Base-by-base conservation (phyloP, 1,140 invertebrate genomes). In the Drosophila ficusphila region DNA sequence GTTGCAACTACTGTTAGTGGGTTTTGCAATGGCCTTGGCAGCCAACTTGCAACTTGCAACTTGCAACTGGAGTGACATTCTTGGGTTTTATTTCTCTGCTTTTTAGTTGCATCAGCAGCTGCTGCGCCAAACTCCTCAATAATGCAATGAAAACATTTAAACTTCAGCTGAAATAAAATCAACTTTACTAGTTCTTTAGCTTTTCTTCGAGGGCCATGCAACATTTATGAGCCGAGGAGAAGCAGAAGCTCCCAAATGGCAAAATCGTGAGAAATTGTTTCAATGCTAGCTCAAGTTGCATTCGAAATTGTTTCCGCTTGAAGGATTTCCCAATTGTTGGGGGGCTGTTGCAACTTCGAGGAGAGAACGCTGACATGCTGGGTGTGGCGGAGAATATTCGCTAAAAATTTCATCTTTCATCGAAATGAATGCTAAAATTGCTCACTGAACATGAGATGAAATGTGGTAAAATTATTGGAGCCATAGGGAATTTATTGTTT, bases 61-160 rank as follows among this genome's bases (percentile, higher is more conserved):
- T 38, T 54, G 29, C 77, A 73, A 73, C 78, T 68, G 39, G 70
- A 83, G 79, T 69, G 65, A 79, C 81, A 85, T 85, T 85, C 76
- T 56, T 76, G 67, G 58, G 33, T 33, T 61, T 61, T 54, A 73
- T 38, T 58, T 57, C 34, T 18, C 31, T 11, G n/a, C 41, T 33
- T 27, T 47, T 54, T 34, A 60, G 60, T 68, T 44, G 72, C 44
- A 56, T 41, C 57, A 70, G 25, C 42, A 53, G 51, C 56, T 27
- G 21, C 47, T 38, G 74, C 54, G 52, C 51, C 39, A 72, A 58
- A 57, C 79, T 79, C 25, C 52, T 86, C 82, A 85, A 85, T 85
- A 85, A 85, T 85, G 81, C 81, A 85, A 85, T 65, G 62, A 86
- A 86, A 86, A 85, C 81, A 85, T 86, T 85, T 64, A 73, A 68